Conservation (phyloP, 2,888 invertebrate genomes). For the Mythimna albipuncta region DNA sequence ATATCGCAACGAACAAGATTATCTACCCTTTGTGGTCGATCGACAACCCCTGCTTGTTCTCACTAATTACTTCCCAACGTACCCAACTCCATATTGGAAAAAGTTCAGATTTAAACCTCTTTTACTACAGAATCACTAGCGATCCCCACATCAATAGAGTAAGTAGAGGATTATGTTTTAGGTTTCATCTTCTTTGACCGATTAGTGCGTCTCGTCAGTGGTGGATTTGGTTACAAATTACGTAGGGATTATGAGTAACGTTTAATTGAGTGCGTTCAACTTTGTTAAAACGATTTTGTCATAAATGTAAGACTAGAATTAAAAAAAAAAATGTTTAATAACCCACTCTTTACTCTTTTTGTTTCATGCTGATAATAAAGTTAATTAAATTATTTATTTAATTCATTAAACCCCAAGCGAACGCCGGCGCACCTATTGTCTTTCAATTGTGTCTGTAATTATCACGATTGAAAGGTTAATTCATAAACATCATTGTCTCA, state of each 20-base stretch:
- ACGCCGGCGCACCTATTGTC: too few relatives aligned
- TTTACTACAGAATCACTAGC: constrained; percentile 13
- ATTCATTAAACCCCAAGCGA: too few relatives aligned
- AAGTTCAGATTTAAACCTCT: constrained; percentile 50
- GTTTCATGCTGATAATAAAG: too few relatives aligned
- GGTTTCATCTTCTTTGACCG: constrained; percentile 9
- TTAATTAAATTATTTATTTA: too few relatives aligned
- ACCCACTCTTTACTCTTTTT: too few relatives aligned
- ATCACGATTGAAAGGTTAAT: too few relatives aligned
- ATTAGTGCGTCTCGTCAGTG: neutral
- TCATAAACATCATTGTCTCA: too few relatives aligned
- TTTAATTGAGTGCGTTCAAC: neutral
- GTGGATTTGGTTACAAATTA: constrained; percentile 18
- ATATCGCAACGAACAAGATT: constrained; percentile 38
- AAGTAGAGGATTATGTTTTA: constrained; percentile 34
- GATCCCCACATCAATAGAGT: constrained; percentile 14
- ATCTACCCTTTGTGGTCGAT: constrained; percentile 42
- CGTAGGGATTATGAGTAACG: neutral
- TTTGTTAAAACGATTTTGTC: neutral
- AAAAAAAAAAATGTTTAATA: neutral
- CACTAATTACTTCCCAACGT: constrained; percentile 55
- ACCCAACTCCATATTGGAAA: constrained; percentile 53
- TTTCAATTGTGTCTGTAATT: too few relatives aligned
- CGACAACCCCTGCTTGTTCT: constrained; percentile 23
- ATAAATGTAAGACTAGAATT: neutral